Evolutionary conservation across 2,113 vertebrate species (phyloP), one percentile per base, ranked within the genome.

Genomic region (Columba livia): DNA sequence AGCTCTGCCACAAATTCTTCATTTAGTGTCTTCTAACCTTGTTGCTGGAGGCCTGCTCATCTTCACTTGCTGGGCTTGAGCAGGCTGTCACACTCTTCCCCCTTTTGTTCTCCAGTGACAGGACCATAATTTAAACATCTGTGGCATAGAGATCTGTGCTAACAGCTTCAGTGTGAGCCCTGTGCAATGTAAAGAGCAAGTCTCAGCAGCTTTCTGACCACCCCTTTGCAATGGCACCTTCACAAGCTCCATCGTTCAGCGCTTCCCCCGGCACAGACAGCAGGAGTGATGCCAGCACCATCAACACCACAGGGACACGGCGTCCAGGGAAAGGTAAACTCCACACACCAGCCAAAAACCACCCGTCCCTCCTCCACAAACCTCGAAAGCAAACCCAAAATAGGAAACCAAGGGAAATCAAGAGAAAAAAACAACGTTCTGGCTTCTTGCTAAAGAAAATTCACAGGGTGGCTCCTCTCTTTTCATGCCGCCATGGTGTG

Each of bases 381-480:
- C 56, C 75, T 28, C 74, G 75, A 73, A 62, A 88, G 79, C 42
- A 64, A 80, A 92, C 61, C 75, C 80, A 82, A 66, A 86, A 75
- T 36, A 64, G 82, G 48, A 91, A 96, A 86, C 38, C 53, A 44
- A 79, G 50, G 47, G 72, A 57, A 94, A 88, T 1, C 1, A 77
- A 90, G 34, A 9, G 42, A 44, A 80, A 94, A 94, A 83, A 83
- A 11, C 90, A 93, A 31, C 0, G 0, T 78, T 90, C 79, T 96
- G 94, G 93, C 85, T 92, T 71, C 34, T 53, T 84, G 94, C 96
- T 96, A 86, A 96, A 93, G 90, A 79, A 96, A 96, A 95, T 50
- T 51, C 75, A 44, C 64, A 66, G 93, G 70, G 87, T 90, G 88
- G 75, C 57, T 93, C 78, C 88, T 90, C 75, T 79, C 42, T 57